Conservation (phyloP, 2,888 invertebrate genomes). For the Chrysolina americana region DNA sequence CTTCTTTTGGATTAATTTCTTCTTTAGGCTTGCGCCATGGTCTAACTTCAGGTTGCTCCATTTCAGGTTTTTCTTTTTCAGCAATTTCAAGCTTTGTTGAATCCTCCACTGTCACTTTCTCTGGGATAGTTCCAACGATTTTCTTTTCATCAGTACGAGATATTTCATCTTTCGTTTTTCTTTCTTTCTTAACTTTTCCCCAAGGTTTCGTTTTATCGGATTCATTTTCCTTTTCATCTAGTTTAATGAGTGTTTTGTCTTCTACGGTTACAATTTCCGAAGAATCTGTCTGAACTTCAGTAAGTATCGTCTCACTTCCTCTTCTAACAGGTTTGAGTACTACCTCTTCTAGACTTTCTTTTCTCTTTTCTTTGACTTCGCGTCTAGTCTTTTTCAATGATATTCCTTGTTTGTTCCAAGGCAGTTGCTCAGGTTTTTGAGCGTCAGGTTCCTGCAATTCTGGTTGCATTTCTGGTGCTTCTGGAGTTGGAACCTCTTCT, state of each 20-base stretch:
- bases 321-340: constrained; percentile 45
- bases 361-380: constrained; percentile 64
- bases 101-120: constrained; percentile 61
- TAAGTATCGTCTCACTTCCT: constrained; percentile 58
- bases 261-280: constrained; percentile 45
- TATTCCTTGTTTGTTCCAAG: constrained; percentile 70
- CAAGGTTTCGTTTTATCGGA: constrained; percentile 51
- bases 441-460: constrained; percentile 12
- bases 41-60: constrained; percentile 59
- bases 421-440: constrained; percentile 65
- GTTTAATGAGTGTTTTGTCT: constrained; percentile 67
- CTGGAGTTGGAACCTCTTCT: constrained; percentile 30
- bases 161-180: constrained; percentile 46
- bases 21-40: constrained; percentile 39
- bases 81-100: constrained; percentile 31
- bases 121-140: constrained; percentile 58
- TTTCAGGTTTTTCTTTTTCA: constrained; percentile 15
- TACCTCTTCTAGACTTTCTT: constrained; percentile 48
- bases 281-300: constrained; percentile 49
- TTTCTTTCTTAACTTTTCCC: constrained; percentile 44
- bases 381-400: constrained; percentile 65
- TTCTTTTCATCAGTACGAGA: constrained; percentile 58
- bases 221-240: constrained; percentile 66
- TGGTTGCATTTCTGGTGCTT: constrained; percentile 30
- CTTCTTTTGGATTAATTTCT: constrained; percentile 48